Evolutionary conservation across 2,888 invertebrate genomes (phyloP).

Genomic region (Pseudococcus longispinus): DNA sequence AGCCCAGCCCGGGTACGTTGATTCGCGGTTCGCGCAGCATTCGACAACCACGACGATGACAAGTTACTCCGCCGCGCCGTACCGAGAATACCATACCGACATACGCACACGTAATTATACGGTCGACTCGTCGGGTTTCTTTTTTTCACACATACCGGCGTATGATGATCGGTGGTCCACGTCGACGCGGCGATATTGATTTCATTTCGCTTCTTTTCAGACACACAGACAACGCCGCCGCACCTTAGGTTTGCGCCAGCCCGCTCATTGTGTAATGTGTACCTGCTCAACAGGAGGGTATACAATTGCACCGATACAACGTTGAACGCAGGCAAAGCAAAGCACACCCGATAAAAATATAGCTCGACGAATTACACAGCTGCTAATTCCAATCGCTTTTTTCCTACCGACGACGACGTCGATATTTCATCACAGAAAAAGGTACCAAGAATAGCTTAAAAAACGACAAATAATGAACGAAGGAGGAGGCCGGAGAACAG

Average conservation of each 20-base stretch:
- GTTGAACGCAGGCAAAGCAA: neutral
- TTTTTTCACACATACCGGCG: neutral
- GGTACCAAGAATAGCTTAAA: neutral
- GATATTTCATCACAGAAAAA: neutral
- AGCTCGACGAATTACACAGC: neutral
- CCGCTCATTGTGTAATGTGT: neutral
- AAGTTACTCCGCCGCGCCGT: neutral
- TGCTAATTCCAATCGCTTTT: neutral
- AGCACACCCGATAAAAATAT: neutral
- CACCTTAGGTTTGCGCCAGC: neutral
- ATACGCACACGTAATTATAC: neutral
- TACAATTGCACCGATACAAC: neutral
- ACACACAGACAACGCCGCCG: neutral
- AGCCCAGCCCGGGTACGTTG: neutral
- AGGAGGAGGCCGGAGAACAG: no score
- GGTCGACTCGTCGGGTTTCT: neutral
- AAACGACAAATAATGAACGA: neutral
- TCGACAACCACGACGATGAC: neutral
- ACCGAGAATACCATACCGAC: neutral
- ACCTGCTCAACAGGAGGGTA: neutral
- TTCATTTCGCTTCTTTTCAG: neutral
- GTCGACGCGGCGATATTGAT: slow-evolving; percentile 16
- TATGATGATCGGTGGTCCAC: neutral
- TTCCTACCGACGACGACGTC: neutral
- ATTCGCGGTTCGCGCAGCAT: neutral